Evolutionary conservation across 2,888 invertebrate species (phyloP), one percentile per base, ranked within the genome.

Genomic region (Leucophenga montana): DNA sequence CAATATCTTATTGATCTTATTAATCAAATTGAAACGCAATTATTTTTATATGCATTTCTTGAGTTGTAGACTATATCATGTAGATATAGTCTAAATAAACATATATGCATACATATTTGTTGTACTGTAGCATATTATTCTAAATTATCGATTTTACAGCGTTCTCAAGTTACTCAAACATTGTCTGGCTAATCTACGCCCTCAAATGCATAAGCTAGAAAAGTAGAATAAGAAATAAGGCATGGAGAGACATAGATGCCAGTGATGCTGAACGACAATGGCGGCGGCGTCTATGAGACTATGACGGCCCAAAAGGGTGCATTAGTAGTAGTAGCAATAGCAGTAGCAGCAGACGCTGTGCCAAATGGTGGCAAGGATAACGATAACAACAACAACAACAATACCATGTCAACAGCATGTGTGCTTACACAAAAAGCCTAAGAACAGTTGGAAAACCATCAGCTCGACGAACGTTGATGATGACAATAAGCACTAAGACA

Each of bases 131-230:
- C 9, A 39, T 8, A 1, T 1, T 39, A 5, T 8, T 39, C 18
- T 1, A 11, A 46, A 27, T 48, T 8, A 44, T 33, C 31, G 62
- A 39, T 0, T 62, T 62, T 31, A 20, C 14, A 33, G 20, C 18
- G 39, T 44, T 9, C 16, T 20, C 54, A 57, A 31, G 18, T 27
- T 31, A 13, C 57, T 57, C 22, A 57, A 39, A 39, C 13, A 31
- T 39, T 27, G 39, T 44, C 33, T 27, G 71, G 74, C 77, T 71
- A 73, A 79, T 80, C 77, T 75, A 70, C 67, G 66, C 61, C 39
- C 70, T 31, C 1, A 53, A 53, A 53, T 14, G 14, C 9, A 18
- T 18, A 5, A 67, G 69, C 59, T 69, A 57, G 67, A 72, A 80
- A 77, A 74, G 74, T 76, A 61, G 72, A 76, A 74, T 72, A 78